These are phyloP conservation scores for Cataglyphis altisquamis DNA, from an alignment of 2,888 invertebrate genomes.

Conservation along the genomic window DNA sequence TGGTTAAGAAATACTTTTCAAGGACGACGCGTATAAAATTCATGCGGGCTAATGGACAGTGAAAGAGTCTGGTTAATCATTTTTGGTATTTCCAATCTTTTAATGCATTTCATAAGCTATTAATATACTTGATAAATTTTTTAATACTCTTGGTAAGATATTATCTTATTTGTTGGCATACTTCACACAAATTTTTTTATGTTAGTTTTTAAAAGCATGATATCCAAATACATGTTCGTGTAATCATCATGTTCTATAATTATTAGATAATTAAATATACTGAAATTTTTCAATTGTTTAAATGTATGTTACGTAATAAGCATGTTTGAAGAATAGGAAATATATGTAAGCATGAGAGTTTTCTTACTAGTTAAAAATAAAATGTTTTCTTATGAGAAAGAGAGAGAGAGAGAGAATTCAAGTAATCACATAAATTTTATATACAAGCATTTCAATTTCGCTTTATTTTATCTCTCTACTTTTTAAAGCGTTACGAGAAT, in stretches of 20 bases:
- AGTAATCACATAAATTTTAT: slow-evolving; percentile 41
- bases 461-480: slow-evolving; percentile 51
- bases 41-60: slow-evolving; percentile 80
- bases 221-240: neutral
- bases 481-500: slow-evolving; percentile 28
- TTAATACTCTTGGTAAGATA: no score
- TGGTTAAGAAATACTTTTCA: slow-evolving; percentile 18
- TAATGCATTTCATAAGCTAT: slow-evolving; percentile 81
- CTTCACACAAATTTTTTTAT: neutral
- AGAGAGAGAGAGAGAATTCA: slow-evolving; percentile 67
- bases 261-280: neutral
- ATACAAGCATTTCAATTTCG: slow-evolving; percentile 58
- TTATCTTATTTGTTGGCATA: no score
- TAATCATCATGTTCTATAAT: neutral
- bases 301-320: neutral
- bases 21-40: slow-evolving; percentile 73
- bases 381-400: slow-evolving; percentile 69
- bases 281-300: neutral
- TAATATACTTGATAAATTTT: slow-evolving; percentile 72
- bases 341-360: neutral
- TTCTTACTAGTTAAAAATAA: neutral
- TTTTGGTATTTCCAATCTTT: slow-evolving; percentile 81
- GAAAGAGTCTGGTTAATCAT: slow-evolving; percentile 79
- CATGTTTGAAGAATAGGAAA: neutral
- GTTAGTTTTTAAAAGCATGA: neutral